Percentiles rank a stretch among this genome's conserved stretches.
Evolutionary conservation across 2,797 vertebrate genomes (phyloP).

Genomic region (Poecilia wingei): DNA sequence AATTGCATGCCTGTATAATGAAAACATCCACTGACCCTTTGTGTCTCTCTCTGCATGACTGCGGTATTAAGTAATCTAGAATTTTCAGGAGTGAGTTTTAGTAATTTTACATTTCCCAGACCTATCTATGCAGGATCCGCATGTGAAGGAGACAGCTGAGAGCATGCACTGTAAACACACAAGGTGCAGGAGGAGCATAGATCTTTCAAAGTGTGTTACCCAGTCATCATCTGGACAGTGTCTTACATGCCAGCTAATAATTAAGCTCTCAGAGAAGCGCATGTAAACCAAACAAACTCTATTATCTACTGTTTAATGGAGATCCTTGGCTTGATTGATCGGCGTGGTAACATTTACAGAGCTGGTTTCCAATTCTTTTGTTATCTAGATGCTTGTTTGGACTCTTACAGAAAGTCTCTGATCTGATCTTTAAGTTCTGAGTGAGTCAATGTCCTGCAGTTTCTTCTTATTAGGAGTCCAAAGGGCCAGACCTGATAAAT

Average conservation of each 20-base stretch:
- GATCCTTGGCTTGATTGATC: neutral
- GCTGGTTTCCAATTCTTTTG: neutral
- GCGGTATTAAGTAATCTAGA: conserved; percentile 4
- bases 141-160: neutral
- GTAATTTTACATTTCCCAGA: neutral
- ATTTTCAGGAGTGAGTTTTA: neutral
- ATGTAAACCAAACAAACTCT: conserved; percentile 3
- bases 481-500: conserved; percentile 9
- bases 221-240: conserved; percentile 10
- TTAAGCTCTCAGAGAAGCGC: neutral
- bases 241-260: conserved; percentile 50
- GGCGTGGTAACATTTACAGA: neutral
- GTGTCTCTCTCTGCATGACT: conserved; percentile 14
- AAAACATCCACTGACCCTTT: neutral
- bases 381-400: conserved; percentile 2
- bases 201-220: conserved; percentile 9
- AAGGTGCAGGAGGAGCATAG: conserved; percentile 10
- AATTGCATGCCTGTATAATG: neutral
- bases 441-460: conserved; percentile 16
- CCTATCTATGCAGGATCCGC: neutral
- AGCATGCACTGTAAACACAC: neutral
- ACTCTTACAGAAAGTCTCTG: conserved; percentile 3
- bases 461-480: conserved; percentile 17
- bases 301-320: conserved; percentile 6
- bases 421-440: neutral